Percentiles rank a stretch among this genome's conserved stretches.
These are phyloP conservation scores for Indicator maculatus DNA, from an alignment of 2,113 vertebrate genomes.

Conservation along the genomic window DNA sequence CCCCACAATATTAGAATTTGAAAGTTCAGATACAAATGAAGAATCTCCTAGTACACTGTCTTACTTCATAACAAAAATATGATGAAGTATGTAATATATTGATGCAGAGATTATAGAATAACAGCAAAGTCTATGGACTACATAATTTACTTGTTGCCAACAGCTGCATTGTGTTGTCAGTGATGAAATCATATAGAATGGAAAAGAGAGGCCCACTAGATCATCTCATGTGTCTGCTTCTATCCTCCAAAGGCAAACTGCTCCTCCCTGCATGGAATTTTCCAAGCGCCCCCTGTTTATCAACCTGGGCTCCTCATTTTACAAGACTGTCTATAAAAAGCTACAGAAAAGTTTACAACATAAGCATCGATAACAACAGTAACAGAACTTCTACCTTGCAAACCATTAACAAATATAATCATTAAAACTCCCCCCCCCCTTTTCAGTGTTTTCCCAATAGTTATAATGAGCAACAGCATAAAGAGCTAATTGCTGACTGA, in stretches of 20 bases:
- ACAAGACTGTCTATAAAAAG: not conserved
- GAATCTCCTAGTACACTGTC: not conserved
- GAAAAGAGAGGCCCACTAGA: not conserved
- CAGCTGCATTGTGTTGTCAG: not conserved
- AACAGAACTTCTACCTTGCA: not conserved
- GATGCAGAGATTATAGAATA: not conserved
- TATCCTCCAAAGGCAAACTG: not conserved
- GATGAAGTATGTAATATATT: not conserved
- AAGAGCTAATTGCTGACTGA: constrained; percentile 26
- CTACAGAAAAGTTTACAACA: not conserved
- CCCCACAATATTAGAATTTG: not conserved
- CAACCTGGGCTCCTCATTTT: not conserved
- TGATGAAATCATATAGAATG: not conserved
- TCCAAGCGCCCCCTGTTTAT: not conserved
- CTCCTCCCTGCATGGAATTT: not conserved
- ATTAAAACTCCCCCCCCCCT: not conserved
- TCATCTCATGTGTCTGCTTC: not conserved
- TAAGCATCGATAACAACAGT: not conserved
- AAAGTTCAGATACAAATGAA: not conserved
- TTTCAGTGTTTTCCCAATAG: constrained; percentile 7
- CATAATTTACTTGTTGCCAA: not conserved
- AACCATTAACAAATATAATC: not conserved
- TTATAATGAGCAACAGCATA: constrained; percentile 31
- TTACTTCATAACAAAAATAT: not conserved
- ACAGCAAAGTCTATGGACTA: not conserved